Conservation (phyloP, 2,797 vertebrate genomes). For the Pelochelys cantorii region DNA sequence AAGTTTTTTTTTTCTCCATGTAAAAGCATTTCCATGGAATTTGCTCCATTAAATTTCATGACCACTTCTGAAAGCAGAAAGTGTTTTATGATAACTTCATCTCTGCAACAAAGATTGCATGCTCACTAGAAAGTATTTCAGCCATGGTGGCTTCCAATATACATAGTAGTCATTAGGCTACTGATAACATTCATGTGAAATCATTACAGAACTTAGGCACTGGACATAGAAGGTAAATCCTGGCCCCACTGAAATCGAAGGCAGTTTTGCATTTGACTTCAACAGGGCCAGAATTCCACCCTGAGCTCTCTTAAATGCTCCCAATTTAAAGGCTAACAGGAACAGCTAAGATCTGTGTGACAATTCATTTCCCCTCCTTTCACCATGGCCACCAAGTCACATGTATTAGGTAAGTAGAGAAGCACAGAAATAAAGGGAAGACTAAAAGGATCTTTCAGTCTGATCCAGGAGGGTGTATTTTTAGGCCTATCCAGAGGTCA, state of each 20-base stretch:
- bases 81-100: conserved; percentile 56
- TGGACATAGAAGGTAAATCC: neutral
- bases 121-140: conserved; percentile 11
- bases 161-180: neutral
- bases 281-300: neutral
- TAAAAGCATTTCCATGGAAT: conserved; percentile 56
- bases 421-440: neutral
- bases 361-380: neutral
- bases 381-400: neutral
- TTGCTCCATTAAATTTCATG: conserved; percentile 63
- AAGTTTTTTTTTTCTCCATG: conserved; percentile 47
- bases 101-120: conserved; percentile 15
- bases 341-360: neutral
- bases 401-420: neutral
- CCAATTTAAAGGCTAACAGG: neutral
- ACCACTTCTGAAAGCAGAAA: conserved; percentile 60
- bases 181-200: neutral
- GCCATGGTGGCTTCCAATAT: conserved; percentile 8
- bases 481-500: neutral
- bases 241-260: neutral
- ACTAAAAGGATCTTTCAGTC: neutral
- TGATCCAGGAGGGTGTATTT: rapidly evolving
- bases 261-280: neutral
- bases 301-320: neutral
- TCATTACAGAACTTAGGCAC: neutral